Conservation (phyloP, 2,888 invertebrate species). For the Beris chalybata region DNA sequence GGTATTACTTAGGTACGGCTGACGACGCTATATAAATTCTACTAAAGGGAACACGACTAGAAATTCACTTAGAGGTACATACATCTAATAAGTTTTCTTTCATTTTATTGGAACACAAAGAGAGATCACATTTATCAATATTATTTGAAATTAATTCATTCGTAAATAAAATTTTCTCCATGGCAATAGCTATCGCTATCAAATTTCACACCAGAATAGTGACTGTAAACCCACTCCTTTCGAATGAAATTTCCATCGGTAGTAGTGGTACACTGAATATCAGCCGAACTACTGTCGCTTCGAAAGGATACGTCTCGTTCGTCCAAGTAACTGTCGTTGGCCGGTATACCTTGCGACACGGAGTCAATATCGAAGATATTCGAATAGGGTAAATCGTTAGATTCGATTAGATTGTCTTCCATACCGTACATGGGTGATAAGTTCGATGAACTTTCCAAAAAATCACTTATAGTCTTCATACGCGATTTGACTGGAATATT, state of each 20-base stretch:
- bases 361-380: constrained; percentile 55
- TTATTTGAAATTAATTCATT: not conserved
- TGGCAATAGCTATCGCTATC: constrained; percentile 8
- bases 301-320: not conserved
- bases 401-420: constrained; percentile 53
- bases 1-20: no score
- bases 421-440: constrained; percentile 43
- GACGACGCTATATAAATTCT: no score
- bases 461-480: constrained; percentile 34
- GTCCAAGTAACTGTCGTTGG: constrained; percentile 51
- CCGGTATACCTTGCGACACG: constrained; percentile 54
- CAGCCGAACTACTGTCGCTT: not conserved
- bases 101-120: constrained; percentile 12
- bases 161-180: constrained; percentile 15
- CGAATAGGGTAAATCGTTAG: constrained; percentile 49
- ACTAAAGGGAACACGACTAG: constrained; percentile 18
- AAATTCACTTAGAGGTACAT: constrained; percentile 11
- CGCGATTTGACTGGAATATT: constrained; percentile 13
- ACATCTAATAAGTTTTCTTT: not conserved
- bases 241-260: constrained; percentile 55
- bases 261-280: constrained; percentile 40
- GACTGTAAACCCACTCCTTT: constrained; percentile 55
- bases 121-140: constrained; percentile 22
- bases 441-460: constrained; percentile 30
- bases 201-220: constrained; percentile 49